Evolutionary conservation across 1,140 invertebrate species (phyloP), one percentile per base, ranked within the genome.

Genomic region (Bombus difficillimus): DNA sequence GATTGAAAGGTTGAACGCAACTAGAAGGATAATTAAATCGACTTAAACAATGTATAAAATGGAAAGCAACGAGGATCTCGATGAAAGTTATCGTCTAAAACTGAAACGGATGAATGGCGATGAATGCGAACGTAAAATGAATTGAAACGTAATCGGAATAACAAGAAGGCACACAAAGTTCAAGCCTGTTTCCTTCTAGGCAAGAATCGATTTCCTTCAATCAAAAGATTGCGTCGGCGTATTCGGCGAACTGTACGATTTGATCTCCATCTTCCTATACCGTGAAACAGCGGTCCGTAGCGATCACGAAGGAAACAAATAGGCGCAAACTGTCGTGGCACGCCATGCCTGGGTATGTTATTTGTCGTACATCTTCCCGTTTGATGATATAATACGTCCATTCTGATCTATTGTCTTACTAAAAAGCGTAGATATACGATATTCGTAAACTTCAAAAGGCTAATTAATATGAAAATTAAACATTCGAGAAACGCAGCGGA

Each of bases 181-280:
- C 18, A 12, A 2, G 3, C 28, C 59, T 53, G 34, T 85, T 68
- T 25, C 43, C 39, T 66, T 43, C 68, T 69, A 75, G 74, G 59
- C 69, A 68, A 73, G 22, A 53, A 37, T 34, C 12, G 47, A 78
- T 81, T 68, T 71, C 37, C 57, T 74, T 66, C 64, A 13, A 68
- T 59, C 18, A 59, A n/a, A 10, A 53, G 71, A 73, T 53, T 69
- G 62, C 43, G 34, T 39, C 32, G 39, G 72, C 39, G 62, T 57
- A 66, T 72, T 80, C 85, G 41, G 8, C 47, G 86, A 64, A 88
- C 81, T 88, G 83, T 91, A 79, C 85, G 77, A 91, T 91, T 90
- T 84, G 79, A 89, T 92, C 89, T 73, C 57, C 86, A 92, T 88
- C 90, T 85, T 66, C 13, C 37, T 39, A 47, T 62, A 85, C 68